Evolutionary conservation across 53 echinoderm and acorn worm species (phyloP).

Genomic region (Echinarachnius parma): DNA sequence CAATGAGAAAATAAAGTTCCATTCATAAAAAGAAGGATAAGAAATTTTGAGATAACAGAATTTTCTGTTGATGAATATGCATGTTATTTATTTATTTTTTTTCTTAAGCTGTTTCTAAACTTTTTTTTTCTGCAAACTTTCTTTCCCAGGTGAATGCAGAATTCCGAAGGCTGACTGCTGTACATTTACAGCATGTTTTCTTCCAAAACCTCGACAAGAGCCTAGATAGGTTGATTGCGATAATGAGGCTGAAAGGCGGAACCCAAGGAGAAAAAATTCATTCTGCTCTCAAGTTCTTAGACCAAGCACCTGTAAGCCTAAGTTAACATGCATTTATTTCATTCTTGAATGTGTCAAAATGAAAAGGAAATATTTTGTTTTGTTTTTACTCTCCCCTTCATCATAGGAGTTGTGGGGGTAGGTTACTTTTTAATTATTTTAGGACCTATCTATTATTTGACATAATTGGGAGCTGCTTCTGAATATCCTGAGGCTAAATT

Average conservation of each 20-base stretch:
- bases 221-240: not conserved
- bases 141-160: conserved; percentile 14
- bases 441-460: not conserved
- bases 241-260: conserved; percentile 35
- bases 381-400: not conserved
- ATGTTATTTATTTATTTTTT: not conserved
- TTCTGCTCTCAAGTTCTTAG: conserved; percentile 2
- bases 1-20: not conserved
- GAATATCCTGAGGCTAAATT: not conserved
- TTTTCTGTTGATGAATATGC: not conserved
- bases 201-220: conserved; percentile 19
- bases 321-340: not conserved
- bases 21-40: not conserved
- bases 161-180: conserved; percentile 20
- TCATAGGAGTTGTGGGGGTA: not conserved
- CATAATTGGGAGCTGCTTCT: not conserved
- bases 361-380: not conserved
- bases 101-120: not conserved
- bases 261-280: conserved; percentile 23
- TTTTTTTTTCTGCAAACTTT: not conserved
- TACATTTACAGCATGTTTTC: not conserved
- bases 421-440: not conserved
- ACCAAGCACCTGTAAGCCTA: conserved; percentile 7
- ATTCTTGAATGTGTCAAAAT: not conserved
- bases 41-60: not conserved